These are phyloP conservation scores for Cyprinus carpio DNA, from an alignment of 2,113 vertebrate species.

Conservation along the genomic window DNA sequence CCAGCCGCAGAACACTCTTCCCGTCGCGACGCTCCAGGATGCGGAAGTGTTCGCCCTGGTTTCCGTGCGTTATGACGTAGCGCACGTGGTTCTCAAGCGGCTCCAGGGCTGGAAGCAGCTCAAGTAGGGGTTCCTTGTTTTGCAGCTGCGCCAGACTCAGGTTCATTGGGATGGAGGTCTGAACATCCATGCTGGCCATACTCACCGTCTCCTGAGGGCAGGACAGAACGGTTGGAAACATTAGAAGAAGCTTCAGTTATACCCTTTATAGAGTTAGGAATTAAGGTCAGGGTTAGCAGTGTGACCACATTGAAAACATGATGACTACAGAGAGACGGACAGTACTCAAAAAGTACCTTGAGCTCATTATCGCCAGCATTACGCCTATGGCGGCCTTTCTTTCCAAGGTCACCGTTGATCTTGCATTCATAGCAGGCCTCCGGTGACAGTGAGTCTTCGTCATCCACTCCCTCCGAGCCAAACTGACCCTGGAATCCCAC, in stretches of 20 bases:
- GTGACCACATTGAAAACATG: background rate
- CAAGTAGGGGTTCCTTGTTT: conserved; percentile 84
- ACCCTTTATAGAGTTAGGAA: too few species aligned
- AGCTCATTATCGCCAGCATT: conserved; percentile 69
- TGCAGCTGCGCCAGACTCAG: conserved; percentile 80
- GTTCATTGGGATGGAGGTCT: conserved; percentile 79
- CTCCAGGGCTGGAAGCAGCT: conserved; percentile 84
- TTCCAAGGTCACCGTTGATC: conserved; percentile 81
- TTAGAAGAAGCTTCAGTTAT: too few species aligned
- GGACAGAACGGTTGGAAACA: background rate
- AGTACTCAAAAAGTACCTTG: conserved; percentile 61
- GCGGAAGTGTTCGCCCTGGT: conserved; percentile 80
- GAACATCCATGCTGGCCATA: conserved; percentile 86
- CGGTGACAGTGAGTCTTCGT: conserved; percentile 81
- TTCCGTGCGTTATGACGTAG: conserved; percentile 84
- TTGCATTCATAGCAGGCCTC: conserved; percentile 95
- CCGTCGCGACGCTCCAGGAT: conserved; percentile 81
- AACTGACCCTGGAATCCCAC: conserved; percentile 75
- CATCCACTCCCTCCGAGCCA: conserved; percentile 70
- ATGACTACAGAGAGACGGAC: background rate
- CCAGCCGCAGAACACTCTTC: conserved; percentile 83
- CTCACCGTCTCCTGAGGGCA: conserved; percentile 73
- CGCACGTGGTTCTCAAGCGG: conserved; percentile 80
- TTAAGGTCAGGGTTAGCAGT: background rate
- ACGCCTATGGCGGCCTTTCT: conserved; percentile 70